These are phyloP conservation scores for Lissocephala sabroskyi DNA, from an alignment of 2,888 invertebrate species.

Conservation along the genomic window DNA sequence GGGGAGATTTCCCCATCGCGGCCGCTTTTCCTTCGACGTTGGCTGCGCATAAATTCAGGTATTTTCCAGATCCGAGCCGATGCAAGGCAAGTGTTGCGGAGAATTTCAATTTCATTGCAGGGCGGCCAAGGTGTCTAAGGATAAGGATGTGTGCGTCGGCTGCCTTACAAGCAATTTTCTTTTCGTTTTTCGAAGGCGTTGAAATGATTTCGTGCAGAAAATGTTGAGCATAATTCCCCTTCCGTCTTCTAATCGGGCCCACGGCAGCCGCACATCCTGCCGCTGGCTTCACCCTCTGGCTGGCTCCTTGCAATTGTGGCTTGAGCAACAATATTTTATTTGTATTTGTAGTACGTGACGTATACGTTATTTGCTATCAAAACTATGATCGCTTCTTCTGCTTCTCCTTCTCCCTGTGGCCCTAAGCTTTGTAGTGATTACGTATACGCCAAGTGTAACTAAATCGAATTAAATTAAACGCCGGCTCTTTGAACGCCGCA, in stretches of 20 bases:
- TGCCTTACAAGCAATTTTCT: constrained; percentile 27
- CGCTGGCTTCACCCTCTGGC: constrained; percentile 5
- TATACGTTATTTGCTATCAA: constrained; percentile 55
- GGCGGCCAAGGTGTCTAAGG: background rate
- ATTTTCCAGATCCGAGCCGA: too few relatives aligned
- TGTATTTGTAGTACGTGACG: constrained; percentile 60
- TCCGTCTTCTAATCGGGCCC: constrained; percentile 50
- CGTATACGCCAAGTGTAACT: constrained; percentile 34
- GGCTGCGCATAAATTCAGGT: too few relatives aligned
- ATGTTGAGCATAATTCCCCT: constrained; percentile 62
- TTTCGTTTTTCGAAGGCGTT: constrained; percentile 18
- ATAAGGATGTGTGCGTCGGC: background rate
- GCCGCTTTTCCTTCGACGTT: too few relatives aligned
- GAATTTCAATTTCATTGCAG: constrained; percentile 41
- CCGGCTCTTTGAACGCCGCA: too few relatives aligned
- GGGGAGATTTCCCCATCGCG: too few relatives aligned
- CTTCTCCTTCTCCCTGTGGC: too few relatives aligned
- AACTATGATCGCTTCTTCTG: too few relatives aligned
- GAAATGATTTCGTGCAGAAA: constrained; percentile 59
- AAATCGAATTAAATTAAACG: constrained; percentile 36
- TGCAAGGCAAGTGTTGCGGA: constrained; percentile 3
- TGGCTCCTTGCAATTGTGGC: background rate
- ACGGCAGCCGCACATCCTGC: background rate
- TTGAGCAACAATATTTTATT: constrained; percentile 25
- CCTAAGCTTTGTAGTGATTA: constrained; percentile 19